These are phyloP conservation scores for Piscicola geometra DNA, from an alignment of 2,888 invertebrate genomes.

Conservation along the genomic window DNA sequence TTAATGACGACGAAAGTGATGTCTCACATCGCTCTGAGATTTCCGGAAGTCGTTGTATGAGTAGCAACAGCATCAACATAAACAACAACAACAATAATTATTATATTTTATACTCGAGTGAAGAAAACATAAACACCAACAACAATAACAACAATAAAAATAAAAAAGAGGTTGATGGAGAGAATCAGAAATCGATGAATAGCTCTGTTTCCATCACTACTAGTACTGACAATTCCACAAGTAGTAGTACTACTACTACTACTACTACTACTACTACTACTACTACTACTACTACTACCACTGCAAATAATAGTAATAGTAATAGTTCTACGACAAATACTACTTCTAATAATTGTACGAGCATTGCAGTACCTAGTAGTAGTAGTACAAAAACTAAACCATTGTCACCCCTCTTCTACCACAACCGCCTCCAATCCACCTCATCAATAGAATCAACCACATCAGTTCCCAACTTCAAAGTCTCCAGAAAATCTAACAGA, in stretches of 20 bases:
- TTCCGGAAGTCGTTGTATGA: neutral
- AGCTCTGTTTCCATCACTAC: no score
- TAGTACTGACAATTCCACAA: no score
- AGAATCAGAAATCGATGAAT: no score
- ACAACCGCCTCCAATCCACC: neutral
- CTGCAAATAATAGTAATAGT: no score
- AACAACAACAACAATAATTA: slow-evolving; percentile 3
- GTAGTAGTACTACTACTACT: neutral
- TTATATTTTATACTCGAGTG: neutral
- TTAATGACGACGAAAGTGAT: neutral
- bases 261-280: neutral
- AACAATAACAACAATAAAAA: slow-evolving; percentile 13
- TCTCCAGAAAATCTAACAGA: neutral
- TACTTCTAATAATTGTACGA: neutral
- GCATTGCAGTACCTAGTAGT: no score
- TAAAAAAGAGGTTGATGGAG: neutral
- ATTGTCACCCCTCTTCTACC: no score
- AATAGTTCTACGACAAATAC: neutral
- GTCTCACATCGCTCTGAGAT: neutral
- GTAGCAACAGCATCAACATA: neutral
- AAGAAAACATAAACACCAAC: slow-evolving; percentile 4
- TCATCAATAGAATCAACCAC: neutral
- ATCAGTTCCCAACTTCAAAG: neutral
- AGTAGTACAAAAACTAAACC: no score
- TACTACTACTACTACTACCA: neutral